Evolutionary conservation across 2,113 vertebrate species (phyloP).

Genomic region (Ammospiza nelsoni): DNA sequence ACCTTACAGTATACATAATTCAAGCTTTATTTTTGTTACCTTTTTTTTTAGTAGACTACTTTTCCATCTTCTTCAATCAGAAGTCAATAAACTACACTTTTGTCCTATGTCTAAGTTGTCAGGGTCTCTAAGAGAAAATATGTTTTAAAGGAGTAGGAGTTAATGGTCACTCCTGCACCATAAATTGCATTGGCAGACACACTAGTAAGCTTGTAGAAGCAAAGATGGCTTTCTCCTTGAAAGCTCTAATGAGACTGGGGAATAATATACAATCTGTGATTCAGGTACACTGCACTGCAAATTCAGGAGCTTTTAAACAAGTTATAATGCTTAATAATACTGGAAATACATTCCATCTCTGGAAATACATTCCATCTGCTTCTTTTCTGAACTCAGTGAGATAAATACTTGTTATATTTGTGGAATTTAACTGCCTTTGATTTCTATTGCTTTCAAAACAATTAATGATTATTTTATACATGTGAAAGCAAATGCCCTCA

Average conservation of each 20-base stretch:
- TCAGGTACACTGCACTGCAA: constrained; percentile 54
- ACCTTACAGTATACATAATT: constrained; percentile 56
- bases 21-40: constrained; percentile 69
- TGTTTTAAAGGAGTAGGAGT: constrained; percentile 73
- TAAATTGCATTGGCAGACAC: constrained; percentile 74
- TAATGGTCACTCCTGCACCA: constrained; percentile 72
- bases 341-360: constrained; percentile 58
- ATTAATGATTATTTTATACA: constrained; percentile 41
- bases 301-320: constrained; percentile 70
- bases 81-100: constrained; percentile 75
- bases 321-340: constrained; percentile 52
- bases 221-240: constrained; percentile 79
- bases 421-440: constrained; percentile 52
- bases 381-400: constrained; percentile 44
- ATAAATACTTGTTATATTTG: constrained; percentile 60
- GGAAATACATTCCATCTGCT: constrained; percentile 61
- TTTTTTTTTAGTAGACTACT: constrained; percentile 49
- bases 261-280: constrained; percentile 77
- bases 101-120: constrained; percentile 71
- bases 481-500: constrained; percentile 43
- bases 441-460: constrained; percentile 55
- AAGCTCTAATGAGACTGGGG: constrained; percentile 74
- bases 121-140: constrained; percentile 75
- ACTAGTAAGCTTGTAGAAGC: constrained; percentile 64
- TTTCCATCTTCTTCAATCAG: constrained; percentile 75